Conservation (phyloP, 2,888 invertebrate genomes). For the Helleia helle region DNA sequence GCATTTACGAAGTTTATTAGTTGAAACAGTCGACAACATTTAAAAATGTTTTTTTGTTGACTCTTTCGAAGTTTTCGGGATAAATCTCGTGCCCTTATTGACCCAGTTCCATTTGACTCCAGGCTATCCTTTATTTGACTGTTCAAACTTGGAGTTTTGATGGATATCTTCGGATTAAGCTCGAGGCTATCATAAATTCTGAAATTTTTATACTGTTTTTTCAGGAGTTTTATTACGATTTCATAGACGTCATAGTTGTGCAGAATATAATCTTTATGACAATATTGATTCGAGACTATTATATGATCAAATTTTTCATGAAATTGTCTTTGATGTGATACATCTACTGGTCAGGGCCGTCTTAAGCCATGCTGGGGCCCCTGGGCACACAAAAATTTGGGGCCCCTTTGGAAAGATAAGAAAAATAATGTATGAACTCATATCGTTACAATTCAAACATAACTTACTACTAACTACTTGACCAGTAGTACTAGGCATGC, state of each 20-base stretch:
- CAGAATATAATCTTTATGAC: slow-evolving; percentile 13
- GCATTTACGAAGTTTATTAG: not conserved
- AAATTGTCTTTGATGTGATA: no score
- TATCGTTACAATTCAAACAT: no score
- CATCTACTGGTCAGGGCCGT: no score
- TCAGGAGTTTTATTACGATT: not conserved
- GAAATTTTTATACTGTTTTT: not conserved
- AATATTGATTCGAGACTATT: slow-evolving; percentile 9
- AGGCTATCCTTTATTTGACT: slow-evolving; percentile 3
- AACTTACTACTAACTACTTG: no score
- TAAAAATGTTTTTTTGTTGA: slow-evolving; percentile 10
- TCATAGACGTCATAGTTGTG: no score
- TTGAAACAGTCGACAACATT: slow-evolving; percentile 3
- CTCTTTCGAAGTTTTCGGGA: slow-evolving; percentile 17
- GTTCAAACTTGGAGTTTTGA: slow-evolving; percentile 4
- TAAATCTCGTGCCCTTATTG: slow-evolving; percentile 27
- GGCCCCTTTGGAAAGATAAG: no score
- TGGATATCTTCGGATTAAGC: not conserved
- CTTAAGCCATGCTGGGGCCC: no score
- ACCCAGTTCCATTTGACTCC: slow-evolving; percentile 32
- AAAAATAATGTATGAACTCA: no score
- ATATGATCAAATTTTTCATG: no score
- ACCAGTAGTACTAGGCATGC: no score
- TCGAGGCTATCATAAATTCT: not conserved
- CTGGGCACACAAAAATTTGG: no score